phyloP scores from a whole-genome alignment of 2,888 invertebrate species.

The Sminthurides aquaticus region DNA sequence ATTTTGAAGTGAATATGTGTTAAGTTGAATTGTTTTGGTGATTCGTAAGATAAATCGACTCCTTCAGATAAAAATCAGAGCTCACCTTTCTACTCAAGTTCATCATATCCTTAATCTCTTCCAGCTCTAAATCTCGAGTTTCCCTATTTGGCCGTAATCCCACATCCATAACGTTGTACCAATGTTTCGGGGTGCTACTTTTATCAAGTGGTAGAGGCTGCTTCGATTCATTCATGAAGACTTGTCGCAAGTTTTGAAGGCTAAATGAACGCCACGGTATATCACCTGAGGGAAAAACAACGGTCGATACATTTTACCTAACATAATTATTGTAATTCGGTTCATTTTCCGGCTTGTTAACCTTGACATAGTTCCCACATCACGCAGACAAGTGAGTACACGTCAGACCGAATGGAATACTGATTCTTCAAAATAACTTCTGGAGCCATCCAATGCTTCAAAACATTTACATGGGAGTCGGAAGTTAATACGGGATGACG shows the following conservation, averaged over 20 bases:
- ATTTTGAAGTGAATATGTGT: too few species aligned
- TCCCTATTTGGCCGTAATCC: slow-evolving; percentile 32
- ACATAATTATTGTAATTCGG: too few species aligned
- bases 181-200: slow-evolving; percentile 25
- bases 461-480: slow-evolving; percentile 29
- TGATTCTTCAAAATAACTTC: slow-evolving; percentile 47
- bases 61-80: too few species aligned
- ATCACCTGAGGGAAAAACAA: slow-evolving; percentile 24
- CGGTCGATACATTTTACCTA: too few species aligned
- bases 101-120: slow-evolving; percentile 41
- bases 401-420: slow-evolving; percentile 46
- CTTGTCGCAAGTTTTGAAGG: slow-evolving; percentile 24
- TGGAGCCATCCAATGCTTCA: slow-evolving; percentile 49
- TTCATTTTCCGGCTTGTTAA: too few species aligned
- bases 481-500: slow-evolving; percentile 29
- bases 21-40: too few species aligned
- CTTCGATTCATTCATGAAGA: slow-evolving; percentile 25
- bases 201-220: slow-evolving; percentile 29
- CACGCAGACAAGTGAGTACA: slow-evolving; percentile 48
- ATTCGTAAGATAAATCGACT: too few species aligned
- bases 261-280: slow-evolving; percentile 36
- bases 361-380: slow-evolving; percentile 47
- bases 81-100: background rate
- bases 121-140: slow-evolving; percentile 37
- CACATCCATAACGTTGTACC: slow-evolving; percentile 32